Conservation (phyloP, 2,113 vertebrate species). For the Coptodon bakossiorum region DNA sequence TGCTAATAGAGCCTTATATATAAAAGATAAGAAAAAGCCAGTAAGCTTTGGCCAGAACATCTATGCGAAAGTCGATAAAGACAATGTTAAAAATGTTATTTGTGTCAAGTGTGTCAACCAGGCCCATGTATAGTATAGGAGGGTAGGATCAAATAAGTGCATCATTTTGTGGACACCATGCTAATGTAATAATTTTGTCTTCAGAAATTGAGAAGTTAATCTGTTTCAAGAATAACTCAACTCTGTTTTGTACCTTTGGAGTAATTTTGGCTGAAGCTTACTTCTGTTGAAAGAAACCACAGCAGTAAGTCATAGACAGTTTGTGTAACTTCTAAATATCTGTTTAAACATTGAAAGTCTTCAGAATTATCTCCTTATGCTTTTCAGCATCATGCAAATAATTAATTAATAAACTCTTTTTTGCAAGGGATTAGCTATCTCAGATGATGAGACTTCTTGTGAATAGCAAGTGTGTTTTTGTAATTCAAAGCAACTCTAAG, state of each 20-base stretch:
- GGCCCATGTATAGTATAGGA: background rate
- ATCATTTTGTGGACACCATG: background rate
- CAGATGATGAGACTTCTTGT: background rate
- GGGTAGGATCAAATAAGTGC: background rate
- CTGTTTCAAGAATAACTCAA: background rate
- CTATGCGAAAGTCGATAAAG: accelerated
- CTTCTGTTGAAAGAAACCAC: background rate
- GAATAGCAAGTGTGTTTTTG: background rate
- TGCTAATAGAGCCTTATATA: background rate
- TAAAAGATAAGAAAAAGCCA: background rate
- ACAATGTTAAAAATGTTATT: background rate
- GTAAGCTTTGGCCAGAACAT: background rate
- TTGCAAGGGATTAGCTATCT: background rate
- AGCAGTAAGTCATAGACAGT: background rate
- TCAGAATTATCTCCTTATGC: accelerated
- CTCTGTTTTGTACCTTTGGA: background rate
- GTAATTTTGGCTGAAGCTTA: background rate
- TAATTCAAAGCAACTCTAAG: background rate
- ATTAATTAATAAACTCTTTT: background rate
- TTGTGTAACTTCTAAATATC: background rate
- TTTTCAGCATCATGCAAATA: background rate
- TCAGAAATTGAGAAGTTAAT: background rate
- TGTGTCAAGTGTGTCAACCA: background rate
- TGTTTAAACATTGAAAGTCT: background rate
- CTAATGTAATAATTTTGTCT: background rate